phyloP scores from a whole-genome alignment of 37 sponge, comb jelly and placozoan species.

The Halichondria panicea region DNA sequence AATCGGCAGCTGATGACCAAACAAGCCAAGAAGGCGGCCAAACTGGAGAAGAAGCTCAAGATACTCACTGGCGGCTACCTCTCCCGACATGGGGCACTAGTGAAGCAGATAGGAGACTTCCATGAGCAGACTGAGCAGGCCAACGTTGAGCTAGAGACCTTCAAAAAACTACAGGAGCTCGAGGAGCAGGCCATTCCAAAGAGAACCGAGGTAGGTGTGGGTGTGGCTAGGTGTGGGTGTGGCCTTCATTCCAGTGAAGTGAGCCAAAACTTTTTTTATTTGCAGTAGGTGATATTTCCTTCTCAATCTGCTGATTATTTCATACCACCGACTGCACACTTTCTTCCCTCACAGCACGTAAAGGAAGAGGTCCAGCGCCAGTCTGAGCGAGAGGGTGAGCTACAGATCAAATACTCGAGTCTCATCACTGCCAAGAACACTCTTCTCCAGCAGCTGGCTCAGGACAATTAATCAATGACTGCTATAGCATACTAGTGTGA shows the following conservation, averaged over 20 bases:
- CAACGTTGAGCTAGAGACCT: conserved; percentile 81
- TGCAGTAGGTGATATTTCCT: neutral
- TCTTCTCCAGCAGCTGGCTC: conserved; percentile 23
- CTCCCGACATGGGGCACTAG: conserved; percentile 36
- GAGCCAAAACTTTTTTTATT: neutral
- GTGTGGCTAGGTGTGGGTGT: neutral
- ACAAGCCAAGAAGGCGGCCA: conserved; percentile 92
- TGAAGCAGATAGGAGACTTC: conserved; percentile 81
- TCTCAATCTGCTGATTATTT: neutral
- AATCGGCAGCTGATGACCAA: conserved; percentile 81
- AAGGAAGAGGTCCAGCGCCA: conserved; percentile 80
- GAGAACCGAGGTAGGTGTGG: conserved; percentile 81
- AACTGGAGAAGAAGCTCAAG: conserved; percentile 95
- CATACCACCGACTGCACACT: neutral
- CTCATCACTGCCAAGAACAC: conserved; percentile 54
- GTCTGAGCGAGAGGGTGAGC: conserved; percentile 75
- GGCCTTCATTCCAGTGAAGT: neutral
- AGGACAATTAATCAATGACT: neutral
- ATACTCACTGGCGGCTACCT: conserved; percentile 90
- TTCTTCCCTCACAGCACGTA: conserved; percentile 37
- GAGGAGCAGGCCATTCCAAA: conserved; percentile 84
- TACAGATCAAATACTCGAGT: conserved; percentile 74
- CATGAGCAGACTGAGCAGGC: conserved; percentile 89
- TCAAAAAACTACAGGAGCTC: conserved; percentile 68
- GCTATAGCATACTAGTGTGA: neutral